Percentiles rank a stretch among this genome's conserved stretches.
phyloP scores from a whole-genome alignment of 2,113 vertebrate genomes.

The Sebastes schlegelii region DNA sequence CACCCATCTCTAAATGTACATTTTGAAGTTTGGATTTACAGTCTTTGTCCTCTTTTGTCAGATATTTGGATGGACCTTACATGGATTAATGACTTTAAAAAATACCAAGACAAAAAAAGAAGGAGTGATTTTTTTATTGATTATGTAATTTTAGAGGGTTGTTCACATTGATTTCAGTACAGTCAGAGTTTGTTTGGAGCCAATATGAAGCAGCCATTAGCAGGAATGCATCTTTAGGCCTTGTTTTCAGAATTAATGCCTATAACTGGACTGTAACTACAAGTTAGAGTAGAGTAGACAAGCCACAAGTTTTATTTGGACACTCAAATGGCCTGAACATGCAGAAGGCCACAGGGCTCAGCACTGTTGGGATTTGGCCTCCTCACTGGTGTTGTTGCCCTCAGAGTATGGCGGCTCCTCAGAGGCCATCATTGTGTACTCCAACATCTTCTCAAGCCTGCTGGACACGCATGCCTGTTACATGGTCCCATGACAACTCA shows the following conservation, averaged over 20 bases:
- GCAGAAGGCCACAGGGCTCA: constrained; percentile 10
- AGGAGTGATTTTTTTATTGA: neutral
- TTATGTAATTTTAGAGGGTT: neutral
- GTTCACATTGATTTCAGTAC: neutral
- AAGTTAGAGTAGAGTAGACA: neutral
- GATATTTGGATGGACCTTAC: neutral
- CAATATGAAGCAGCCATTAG: neutral
- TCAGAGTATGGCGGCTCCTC: constrained; percentile 58
- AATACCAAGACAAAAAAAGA: constrained; percentile 21
- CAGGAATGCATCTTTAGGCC: constrained; percentile 5
- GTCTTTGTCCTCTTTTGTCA: neutral
- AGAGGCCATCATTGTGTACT: constrained; percentile 58
- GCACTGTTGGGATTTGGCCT: constrained; percentile 41
- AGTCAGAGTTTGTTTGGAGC: neutral
- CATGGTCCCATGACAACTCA: constrained; percentile 63
- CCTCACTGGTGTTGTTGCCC: constrained; percentile 43
- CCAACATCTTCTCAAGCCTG: constrained; percentile 71
- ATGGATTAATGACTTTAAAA: constrained; percentile 22
- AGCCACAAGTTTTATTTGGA: constrained; percentile 11
- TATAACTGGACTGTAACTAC: neutral
- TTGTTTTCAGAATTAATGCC: neutral
- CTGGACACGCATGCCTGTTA: constrained; percentile 48
- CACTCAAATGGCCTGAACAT: constrained; percentile 8
- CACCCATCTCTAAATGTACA: neutral
- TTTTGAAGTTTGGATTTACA: neutral